Evolutionary conservation across 2,113 vertebrate species (phyloP), one percentile per base, ranked within the genome.

Genomic region (Siniperca knerii): DNA sequence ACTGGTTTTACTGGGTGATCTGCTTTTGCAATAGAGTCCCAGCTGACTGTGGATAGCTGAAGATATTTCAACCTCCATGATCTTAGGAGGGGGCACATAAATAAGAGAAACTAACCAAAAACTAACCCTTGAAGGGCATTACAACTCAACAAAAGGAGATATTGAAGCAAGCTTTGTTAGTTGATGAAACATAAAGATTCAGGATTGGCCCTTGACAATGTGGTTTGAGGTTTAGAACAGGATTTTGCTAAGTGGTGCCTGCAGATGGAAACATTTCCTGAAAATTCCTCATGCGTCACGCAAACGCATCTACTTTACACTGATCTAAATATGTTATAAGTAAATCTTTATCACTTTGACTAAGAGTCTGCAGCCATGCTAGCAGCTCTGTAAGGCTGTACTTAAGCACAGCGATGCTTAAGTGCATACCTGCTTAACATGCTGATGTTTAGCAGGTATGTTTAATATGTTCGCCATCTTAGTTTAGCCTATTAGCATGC

Each of bases 81-180:
- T n/a, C 21, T 5, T 23, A 29, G 13, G 21, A 42, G 20, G 1
- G 50, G 6, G 61, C 4, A 16, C 18, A 83, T 89, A 15, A 89
- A 79, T 77, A 18, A 84, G 75, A 73, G 66, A 89, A 76, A 48
- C 1, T 7, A 9, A 66, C 25, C 23, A 73, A 73, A 89, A 73
- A 48, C 3, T 7, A 9, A 66, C 21, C 23, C 0, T n/a, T 58
- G 29, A 68, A 69, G 37, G 48, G 48, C 33, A 65, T 33, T 6
- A 9, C 4, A 75, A 78, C 13, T 58, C 2, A 35, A 29, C 29
- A 29, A 29, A 29, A 18, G 29, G 11, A 81, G 55, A 40, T 25
- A 44, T 13, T 44, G 44, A 62, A 68, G 65, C 12, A 4, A 69
- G 57, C 57, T n/a, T 69, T 81, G 50, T 68, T 79, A 62, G 25